Evolutionary conservation across 1,140 invertebrate species (phyloP), one percentile per base, ranked within the genome.

Genomic region (Drosophila subobscura): DNA sequence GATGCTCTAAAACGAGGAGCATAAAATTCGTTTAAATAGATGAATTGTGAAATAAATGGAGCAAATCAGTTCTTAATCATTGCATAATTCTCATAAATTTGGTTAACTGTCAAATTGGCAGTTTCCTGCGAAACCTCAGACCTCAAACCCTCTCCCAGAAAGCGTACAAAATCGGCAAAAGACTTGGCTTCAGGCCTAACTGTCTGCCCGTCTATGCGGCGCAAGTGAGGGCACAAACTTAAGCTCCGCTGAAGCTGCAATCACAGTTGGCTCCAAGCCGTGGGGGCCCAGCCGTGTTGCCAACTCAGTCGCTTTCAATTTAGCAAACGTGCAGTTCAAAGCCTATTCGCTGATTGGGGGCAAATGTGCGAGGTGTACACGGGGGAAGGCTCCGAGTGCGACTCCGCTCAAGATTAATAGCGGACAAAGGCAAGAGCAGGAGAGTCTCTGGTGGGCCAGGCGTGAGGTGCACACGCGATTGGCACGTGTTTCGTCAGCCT

Each of bases 381-480:
- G 52, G 57, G 10, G 45, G 41, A 44, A 53, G 29, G 27, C 52
- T 61, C 64, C 53, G 58, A 64, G 50, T 51, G 77, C 77, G 65
- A 70, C 49, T 51, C 27, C 27, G 78, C 68, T 68, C 71, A 86
- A 86, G 83, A 86, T 86, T 88, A 86, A 86, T 86, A 80, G 81
- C 74, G 33, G 45, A 61, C 56, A 76, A 67, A 77, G 73, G 73
- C 60, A 61, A 59, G 46, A 51, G 70, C 60, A 61, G 59, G 46
- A 51, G 70, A 65, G 79, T 75, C 74, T 68, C 45, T 41, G 59
- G 68, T 71, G 78, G 65, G 63, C 75, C 75, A 78, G 74, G 81
- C 88, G 76, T 83, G 80, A 83, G 77, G 80, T 84, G 79, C 74
- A 78, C 88, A 90, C 88, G 88, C 88, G 88, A 90, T 90, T 90